A percentile compares a stretch with the other conserved stretches of the same genome.
phyloP scores from a whole-genome alignment of 2,113 vertebrate species.

The Chlorocebus sabaeus region DNA sequence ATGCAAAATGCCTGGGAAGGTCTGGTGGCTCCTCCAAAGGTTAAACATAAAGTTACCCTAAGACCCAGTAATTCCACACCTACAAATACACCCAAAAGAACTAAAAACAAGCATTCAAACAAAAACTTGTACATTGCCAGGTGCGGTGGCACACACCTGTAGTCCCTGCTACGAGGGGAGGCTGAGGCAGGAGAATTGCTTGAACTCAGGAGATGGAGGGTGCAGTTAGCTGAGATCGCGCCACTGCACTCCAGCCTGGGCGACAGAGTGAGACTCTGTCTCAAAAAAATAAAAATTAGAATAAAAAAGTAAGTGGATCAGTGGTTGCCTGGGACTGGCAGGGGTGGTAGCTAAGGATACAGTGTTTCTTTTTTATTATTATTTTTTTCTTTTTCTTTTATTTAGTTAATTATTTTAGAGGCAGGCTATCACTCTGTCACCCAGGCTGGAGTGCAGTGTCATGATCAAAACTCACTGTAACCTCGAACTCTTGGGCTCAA shows the following conservation, averaged over 20 bases:
- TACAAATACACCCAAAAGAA: background rate
- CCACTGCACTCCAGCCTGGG: too few relatives aligned
- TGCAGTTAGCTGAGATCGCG: too few relatives aligned
- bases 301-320: background rate
- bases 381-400: too few relatives aligned
- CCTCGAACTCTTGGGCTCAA: too few relatives aligned
- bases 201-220: too few relatives aligned
- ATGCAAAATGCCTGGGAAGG: too few relatives aligned
- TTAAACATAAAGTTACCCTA: background rate
- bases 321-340: background rate
- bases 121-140: background rate
- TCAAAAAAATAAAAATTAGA: too few relatives aligned
- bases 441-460: too few relatives aligned
- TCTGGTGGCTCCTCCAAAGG: background rate
- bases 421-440: too few relatives aligned
- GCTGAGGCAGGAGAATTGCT: background rate
- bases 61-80: background rate
- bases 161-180: background rate
- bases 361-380: background rate
- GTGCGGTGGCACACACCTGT: background rate
- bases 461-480: too few relatives aligned
- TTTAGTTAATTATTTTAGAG: too few relatives aligned
- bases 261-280: too few relatives aligned
- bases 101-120: background rate
- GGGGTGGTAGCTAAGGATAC: rapidly evolving